Evolutionary conservation across 92 coral and sea anemone species (phyloP), one percentile per base, ranked within the genome.

Genomic region (Palythoa heliodiscus): DNA sequence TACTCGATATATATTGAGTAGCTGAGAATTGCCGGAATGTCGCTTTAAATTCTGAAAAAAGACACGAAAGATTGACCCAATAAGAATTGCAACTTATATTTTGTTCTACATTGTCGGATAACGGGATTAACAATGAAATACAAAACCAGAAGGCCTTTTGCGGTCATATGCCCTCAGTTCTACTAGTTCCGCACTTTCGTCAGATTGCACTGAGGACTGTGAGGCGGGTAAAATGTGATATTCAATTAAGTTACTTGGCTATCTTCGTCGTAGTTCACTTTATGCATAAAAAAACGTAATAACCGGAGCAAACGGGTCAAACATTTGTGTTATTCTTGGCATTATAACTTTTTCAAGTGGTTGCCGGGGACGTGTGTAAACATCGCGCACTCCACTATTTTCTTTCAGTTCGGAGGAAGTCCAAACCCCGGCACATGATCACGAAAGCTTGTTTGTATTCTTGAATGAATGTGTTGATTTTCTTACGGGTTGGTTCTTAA

Each of bases 381-480:
- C n/a, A 39, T 40, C 61, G 29, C 74, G 47, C 58, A 11, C 6
- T 80, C 52, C 66, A 20, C 13, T 48, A 47, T 47, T 13, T 80
- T 43, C 48, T 4, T 35, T 7, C 22, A 20, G 83, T 37, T 57
- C 29, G 54, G 55, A 47, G 14, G 60, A 8, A 43, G 50, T 43
- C 9, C 17, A 75, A 53, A 16, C 43, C 54, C 15, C 20, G 23
- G 20, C 20, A 29, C n/a, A 66, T 22, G 40, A 29, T 64, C 84
- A 80, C 84, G 75, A 80, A 80, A 80, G 19, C 35, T 78, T 63
- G 20, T 78, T 43, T n/a, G 11, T 35, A 43, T 58, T 20, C 23
- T 70, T 25, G 66, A 50, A n/a, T 80, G 23, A 25, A 13, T 79
- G 23, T 19, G 29, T 71, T 80, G 60, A 2, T 53, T 12, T 20